Conservation (phyloP, 1,140 invertebrate species). For the Thaumatotibia leucotreta region DNA sequence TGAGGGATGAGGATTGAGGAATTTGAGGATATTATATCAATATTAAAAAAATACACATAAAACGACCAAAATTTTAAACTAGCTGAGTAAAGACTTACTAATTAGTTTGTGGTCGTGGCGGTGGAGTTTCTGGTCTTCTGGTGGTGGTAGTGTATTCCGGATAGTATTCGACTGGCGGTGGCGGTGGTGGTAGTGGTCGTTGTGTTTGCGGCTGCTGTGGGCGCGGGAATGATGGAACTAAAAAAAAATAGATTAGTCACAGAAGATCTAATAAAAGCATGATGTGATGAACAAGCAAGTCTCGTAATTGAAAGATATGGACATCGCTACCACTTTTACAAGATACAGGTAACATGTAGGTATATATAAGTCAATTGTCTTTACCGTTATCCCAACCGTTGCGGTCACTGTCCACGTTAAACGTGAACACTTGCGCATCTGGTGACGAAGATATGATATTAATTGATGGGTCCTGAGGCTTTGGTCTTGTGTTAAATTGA, state of each 20-base stretch:
- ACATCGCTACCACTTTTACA: no score
- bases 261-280: no score
- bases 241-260: no score
- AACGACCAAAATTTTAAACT: not conserved
- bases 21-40: no score
- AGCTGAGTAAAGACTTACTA: not conserved
- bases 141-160: not conserved
- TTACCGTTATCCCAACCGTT: slow-evolving; percentile 9
- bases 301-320: no score
- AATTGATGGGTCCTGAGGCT: not conserved
- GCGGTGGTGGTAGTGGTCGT: not conserved
- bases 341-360: no score
- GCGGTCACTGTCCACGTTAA: not conserved
- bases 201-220: not conserved
- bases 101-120: not conserved
- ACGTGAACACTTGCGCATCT: not conserved
- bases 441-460: not conserved
- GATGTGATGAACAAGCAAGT: no score
- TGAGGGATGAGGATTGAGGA: no score
- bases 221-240: not conserved
- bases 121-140: not conserved
- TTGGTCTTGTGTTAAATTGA: not conserved
- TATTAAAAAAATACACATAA: no score
- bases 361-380: not conserved
- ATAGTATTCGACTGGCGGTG: not conserved